phyloP scores from a whole-genome alignment of 2,888 invertebrate genomes.

The Latheticus oryzae region DNA sequence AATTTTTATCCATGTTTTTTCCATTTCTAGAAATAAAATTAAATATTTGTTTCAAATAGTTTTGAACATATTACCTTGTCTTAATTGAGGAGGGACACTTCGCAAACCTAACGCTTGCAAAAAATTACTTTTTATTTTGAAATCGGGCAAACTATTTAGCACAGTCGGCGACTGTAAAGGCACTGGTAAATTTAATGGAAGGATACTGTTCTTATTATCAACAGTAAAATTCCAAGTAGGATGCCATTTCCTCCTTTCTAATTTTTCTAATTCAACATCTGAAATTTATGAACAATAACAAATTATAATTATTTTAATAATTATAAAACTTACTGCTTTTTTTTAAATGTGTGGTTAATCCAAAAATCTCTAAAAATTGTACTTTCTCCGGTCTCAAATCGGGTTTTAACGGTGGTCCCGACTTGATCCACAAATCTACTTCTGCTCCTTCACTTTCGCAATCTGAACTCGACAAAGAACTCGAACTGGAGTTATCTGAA shows the following conservation, averaged over 20 bases:
- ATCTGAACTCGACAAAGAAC: slow-evolving; percentile 68
- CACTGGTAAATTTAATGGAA: slow-evolving; percentile 66
- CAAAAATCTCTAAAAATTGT: slow-evolving; percentile 73
- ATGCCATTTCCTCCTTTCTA: slow-evolving; percentile 69
- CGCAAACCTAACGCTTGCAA: slow-evolving; percentile 70
- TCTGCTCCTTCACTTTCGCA: slow-evolving; percentile 65
- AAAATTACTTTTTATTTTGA: slow-evolving; percentile 71
- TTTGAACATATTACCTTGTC: slow-evolving; percentile 67
- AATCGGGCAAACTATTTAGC: slow-evolving; percentile 66
- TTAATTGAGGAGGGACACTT: slow-evolving; percentile 68
- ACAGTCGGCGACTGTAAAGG: slow-evolving; percentile 67
- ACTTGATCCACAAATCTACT: slow-evolving; percentile 68
- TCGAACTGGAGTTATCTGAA: slow-evolving; percentile 64
- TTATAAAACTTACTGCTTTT: slow-evolving; percentile 70
- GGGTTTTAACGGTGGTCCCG: slow-evolving; percentile 68
- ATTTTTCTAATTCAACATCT: slow-evolving; percentile 72
- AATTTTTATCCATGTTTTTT: slow-evolving; percentile 74
- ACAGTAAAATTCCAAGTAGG: slow-evolving; percentile 58
- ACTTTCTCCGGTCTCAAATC: slow-evolving; percentile 69
- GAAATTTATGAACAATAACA: slow-evolving; percentile 12
- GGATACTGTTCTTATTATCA: slow-evolving; percentile 53
- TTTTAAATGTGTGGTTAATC: slow-evolving; percentile 71
- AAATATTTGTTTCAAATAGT: slow-evolving; percentile 3
- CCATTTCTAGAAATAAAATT: slow-evolving; percentile 62
- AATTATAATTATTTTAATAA: slow-evolving; percentile 1